Evolutionary conservation across 2,888 invertebrate species (phyloP).

Genomic region (Drosophila subquinaria): DNA sequence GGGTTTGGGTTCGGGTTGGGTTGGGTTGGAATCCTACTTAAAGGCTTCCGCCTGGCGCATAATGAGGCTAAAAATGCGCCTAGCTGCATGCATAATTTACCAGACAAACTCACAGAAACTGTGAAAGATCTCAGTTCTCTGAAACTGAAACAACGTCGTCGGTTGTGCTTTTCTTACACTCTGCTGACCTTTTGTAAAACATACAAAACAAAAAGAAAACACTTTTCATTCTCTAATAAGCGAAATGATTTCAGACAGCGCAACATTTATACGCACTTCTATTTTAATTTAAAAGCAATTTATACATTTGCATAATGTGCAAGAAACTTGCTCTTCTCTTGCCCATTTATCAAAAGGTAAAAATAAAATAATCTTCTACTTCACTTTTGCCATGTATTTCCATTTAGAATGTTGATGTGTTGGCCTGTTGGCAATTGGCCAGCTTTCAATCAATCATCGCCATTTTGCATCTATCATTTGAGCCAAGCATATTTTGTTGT

Average conservation of each 20-base stretch:
- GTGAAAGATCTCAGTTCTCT: too few relatives aligned
- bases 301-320: constrained; percentile 40
- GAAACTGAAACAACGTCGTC: neutral
- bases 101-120: constrained; percentile 21
- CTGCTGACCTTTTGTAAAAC: constrained; percentile 49
- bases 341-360: constrained; percentile 40
- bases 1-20: neutral
- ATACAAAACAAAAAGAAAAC: too few relatives aligned
- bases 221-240: constrained; percentile 41
- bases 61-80: constrained; percentile 77
- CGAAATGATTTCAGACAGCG: constrained; percentile 27
- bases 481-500: neutral
- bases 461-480: constrained; percentile 23
- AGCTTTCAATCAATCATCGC: constrained; percentile 63
- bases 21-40: constrained; percentile 60
- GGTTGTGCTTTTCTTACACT: constrained; percentile 56
- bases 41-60: constrained; percentile 67
- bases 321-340: neutral
- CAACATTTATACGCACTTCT: constrained; percentile 52
- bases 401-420: neutral
- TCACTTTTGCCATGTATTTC: constrained; percentile 20
- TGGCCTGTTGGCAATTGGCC: constrained; percentile 36
- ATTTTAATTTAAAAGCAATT: constrained; percentile 58
- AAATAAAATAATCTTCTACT: constrained; percentile 29
- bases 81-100: constrained; percentile 78